Evolutionary conservation across 2,888 invertebrate species (phyloP).

Genomic region (Macaria liturata): DNA sequence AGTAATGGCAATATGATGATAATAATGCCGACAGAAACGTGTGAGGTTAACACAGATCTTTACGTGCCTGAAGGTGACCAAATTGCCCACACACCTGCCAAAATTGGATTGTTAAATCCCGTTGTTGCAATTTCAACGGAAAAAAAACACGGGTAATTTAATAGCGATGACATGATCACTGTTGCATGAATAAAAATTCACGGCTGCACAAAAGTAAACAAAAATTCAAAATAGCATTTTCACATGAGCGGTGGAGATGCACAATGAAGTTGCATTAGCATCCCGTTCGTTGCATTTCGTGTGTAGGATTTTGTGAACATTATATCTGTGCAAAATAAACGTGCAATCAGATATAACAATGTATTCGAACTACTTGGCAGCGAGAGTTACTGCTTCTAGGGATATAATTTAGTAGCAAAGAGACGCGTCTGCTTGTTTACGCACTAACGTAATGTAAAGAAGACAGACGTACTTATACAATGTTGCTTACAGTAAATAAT

Average conservation of each 20-base stretch:
- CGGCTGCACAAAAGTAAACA: conserved; percentile 34
- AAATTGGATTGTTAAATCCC: conserved; percentile 40
- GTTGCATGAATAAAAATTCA: conserved; percentile 33
- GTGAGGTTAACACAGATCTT: conserved; percentile 14
- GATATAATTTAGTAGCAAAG: conserved; percentile 13
- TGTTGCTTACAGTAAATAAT: conserved; percentile 9
- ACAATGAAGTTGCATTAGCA: conserved; percentile 14
- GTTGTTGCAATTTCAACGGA: conserved; percentile 37
- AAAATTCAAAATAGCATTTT: conserved; percentile 11
- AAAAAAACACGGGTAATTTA: conserved; percentile 35
- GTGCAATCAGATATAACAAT: conserved; percentile 11
- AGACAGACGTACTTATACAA: conserved; percentile 9
- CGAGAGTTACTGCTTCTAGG: conserved; percentile 1
- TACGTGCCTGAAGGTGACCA: conserved; percentile 16
- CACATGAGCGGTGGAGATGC: conserved; percentile 3
- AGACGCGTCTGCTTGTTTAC: conserved; percentile 2
- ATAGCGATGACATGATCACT: conserved; percentile 29
- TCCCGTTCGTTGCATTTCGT: conserved; percentile 2
- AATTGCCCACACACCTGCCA: conserved; percentile 19
- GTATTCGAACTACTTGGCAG: conserved; percentile 5
- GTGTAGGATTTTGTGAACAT: conserved; percentile 5
- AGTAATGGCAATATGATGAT: conserved; percentile 1
- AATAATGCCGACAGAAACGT: conserved; percentile 12
- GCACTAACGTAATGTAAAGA: conserved; percentile 13
- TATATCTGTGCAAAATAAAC: conserved; percentile 3